A percentile compares a stretch with the other conserved stretches of the same genome.
Evolutionary conservation across 2,888 invertebrate species (phyloP).

Genomic region (Trachelus tabidus): DNA sequence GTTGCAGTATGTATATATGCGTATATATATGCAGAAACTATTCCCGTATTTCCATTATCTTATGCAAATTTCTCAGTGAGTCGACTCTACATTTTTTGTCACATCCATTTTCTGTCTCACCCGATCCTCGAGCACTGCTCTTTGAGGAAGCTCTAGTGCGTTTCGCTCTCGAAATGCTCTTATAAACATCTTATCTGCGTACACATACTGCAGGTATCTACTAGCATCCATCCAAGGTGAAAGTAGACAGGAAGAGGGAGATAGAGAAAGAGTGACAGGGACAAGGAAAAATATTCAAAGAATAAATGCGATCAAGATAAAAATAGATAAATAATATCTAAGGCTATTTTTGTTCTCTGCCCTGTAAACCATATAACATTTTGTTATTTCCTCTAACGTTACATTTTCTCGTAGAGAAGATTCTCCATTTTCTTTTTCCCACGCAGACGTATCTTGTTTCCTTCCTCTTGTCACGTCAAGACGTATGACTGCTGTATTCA

Average conservation of each 20-base stretch:
- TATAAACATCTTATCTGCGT: no score
- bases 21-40: no score
- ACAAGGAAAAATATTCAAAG: background rate
- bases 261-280: background rate
- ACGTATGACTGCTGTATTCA: background rate
- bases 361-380: background rate
- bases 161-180: no score
- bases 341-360: background rate
- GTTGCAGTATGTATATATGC: no score
- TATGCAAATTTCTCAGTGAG: no score
- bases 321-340: background rate
- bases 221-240: no score
- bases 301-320: background rate
- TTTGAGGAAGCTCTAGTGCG: no score
- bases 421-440: background rate
- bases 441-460: background rate
- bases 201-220: no score
- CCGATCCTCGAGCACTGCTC: background rate
- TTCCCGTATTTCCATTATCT: no score
- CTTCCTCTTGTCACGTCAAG: background rate
- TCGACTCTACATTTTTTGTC: background rate
- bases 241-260: conserved; percentile 4
- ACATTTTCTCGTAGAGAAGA: background rate
- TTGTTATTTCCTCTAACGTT: background rate
- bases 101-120: background rate